Evolutionary conservation across 2,113 vertebrate genomes (phyloP).

Genomic region (Delphinus delphis): DNA sequence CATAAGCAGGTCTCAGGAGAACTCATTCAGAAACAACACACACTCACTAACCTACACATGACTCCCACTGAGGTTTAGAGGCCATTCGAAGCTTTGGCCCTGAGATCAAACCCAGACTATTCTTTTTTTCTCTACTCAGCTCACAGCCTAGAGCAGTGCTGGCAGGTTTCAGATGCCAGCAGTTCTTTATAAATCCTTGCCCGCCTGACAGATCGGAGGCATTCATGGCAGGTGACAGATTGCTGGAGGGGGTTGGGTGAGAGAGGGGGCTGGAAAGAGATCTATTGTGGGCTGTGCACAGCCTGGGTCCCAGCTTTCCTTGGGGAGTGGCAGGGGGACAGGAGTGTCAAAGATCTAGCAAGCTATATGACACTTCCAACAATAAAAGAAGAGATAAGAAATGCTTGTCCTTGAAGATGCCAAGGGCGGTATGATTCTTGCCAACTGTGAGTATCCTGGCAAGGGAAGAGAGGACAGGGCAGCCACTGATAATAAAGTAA

Average conservation of each 20-base stretch:
- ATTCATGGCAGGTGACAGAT: constrained; percentile 54
- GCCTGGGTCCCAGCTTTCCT: neutral
- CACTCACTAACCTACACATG: neutral
- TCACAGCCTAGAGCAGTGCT: neutral
- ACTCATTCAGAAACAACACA: neutral
- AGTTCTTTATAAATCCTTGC: neutral
- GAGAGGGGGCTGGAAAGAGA: neutral
- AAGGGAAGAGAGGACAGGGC: neutral
- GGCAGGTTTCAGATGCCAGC: constrained; percentile 32
- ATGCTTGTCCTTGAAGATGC: neutral
- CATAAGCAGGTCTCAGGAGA: neutral
- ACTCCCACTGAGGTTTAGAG: neutral
- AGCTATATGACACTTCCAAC: neutral
- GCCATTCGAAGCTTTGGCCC: neutral
- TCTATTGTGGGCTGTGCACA: neutral
- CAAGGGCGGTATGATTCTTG: neutral
- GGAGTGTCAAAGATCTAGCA: neutral
- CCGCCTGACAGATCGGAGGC: constrained; percentile 53
- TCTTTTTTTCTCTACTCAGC: constrained; percentile 42
- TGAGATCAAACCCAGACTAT: neutral
- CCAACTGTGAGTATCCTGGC: neutral
- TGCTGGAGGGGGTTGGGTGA: constrained; percentile 41
- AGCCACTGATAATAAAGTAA: neutral
- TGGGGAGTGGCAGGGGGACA: neutral
- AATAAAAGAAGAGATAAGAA: constrained; percentile 12